These are phyloP conservation scores for Drosophila rubida DNA, from an alignment of 2,888 invertebrate genomes.

Conservation along the genomic window DNA sequence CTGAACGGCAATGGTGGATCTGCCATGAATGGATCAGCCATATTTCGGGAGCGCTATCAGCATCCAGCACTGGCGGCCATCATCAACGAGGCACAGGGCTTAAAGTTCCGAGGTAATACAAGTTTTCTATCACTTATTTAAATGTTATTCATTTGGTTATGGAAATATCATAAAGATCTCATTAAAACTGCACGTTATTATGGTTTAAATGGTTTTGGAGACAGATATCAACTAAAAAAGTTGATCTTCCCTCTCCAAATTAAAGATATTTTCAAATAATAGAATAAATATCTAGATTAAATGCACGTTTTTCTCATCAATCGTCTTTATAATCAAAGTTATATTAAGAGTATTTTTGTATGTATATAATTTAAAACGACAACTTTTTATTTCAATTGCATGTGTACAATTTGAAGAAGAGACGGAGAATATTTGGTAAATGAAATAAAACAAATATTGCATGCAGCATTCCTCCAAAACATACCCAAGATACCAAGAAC, in stretches of 20 bases:
- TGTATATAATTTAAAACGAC: constrained; percentile 36
- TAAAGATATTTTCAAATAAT: no score
- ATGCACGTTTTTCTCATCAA: neutral
- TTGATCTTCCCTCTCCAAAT: neutral
- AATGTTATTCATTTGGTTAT: constrained; percentile 4
- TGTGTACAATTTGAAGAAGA: constrained; percentile 70
- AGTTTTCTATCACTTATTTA: neutral
- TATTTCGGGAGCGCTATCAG: constrained; percentile 84
- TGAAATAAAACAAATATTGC: constrained; percentile 44
- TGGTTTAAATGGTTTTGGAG: no score
- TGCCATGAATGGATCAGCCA: constrained; percentile 79
- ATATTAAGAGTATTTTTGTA: constrained; percentile 1
- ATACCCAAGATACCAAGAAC: constrained; percentile 23
- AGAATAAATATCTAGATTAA: no score
- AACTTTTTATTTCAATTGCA: constrained; percentile 69
- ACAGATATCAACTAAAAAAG: no score
- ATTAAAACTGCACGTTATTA: neutral
- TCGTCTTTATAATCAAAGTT: neutral
- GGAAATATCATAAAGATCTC: neutral
- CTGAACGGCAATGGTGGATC: constrained; percentile 63
- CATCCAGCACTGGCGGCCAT: constrained; percentile 84
- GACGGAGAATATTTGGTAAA: constrained; percentile 72
- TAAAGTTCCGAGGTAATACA: constrained; percentile 83
- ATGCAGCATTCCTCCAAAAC: constrained; percentile 46
- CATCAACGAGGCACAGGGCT: constrained; percentile 84